Evolutionary conservation across 2,888 invertebrate genomes (phyloP).

Genomic region (Aphodius sticticus): DNA sequence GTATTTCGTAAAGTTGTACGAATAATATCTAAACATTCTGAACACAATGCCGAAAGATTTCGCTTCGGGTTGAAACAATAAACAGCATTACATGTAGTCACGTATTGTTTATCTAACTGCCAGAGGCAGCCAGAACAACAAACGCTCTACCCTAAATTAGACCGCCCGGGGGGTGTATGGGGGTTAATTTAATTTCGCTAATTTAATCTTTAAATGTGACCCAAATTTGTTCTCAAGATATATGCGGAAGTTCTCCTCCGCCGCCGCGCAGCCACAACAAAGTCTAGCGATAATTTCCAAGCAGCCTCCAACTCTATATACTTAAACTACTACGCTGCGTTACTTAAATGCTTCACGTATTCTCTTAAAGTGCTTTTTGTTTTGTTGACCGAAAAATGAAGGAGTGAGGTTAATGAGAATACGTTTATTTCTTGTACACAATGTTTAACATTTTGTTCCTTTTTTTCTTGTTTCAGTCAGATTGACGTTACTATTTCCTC

Average conservation of each 20-base stretch:
- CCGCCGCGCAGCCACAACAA: slow-evolving; percentile 4
- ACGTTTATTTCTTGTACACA: no score
- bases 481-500: no score
- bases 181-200: slow-evolving; percentile 22
- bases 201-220: slow-evolving; percentile 21
- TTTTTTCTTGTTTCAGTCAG: no score
- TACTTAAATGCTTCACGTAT: background rate
- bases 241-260: slow-evolving; percentile 6
- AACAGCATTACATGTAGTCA: background rate
- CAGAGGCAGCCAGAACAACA: background rate
- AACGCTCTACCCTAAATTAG: background rate
- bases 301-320: background rate
- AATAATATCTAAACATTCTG: background rate
- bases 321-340: background rate
- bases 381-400: no score
- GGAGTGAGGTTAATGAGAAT: no score
- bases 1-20: background rate
- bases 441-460: no score
- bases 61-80: background rate
- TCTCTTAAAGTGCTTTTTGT: background rate
- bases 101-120: background rate
- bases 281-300: slow-evolving; percentile 8
- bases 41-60: background rate
- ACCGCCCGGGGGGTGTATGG: slow-evolving; percentile 4
- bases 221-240: slow-evolving; percentile 17